phyloP scores from a whole-genome alignment of 2,113 vertebrate genomes.

The Aegotheles bennettii region DNA sequence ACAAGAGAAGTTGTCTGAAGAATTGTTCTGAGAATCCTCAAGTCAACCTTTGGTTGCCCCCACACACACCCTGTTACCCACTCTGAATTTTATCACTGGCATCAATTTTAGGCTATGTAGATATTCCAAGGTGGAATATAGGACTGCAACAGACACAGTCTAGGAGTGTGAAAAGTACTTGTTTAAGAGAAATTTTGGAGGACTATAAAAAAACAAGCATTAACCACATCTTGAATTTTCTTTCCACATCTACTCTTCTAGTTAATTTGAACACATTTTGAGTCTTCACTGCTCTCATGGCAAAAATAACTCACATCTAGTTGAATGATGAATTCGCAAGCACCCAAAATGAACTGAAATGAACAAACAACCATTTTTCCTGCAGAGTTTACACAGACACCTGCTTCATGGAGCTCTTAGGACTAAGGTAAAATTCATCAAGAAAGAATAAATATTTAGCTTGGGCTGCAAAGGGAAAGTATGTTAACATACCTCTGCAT shows the following conservation, averaged over 20 bases:
- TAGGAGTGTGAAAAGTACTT: not conserved
- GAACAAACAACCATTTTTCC: slow-evolving; percentile 6
- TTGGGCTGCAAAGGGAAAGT: not conserved
- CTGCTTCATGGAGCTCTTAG: not conserved
- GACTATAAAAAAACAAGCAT: not conserved
- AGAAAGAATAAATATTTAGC: slow-evolving; percentile 43
- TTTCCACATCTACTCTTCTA: not conserved
- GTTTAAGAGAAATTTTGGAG: not conserved
- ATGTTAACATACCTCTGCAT: not conserved
- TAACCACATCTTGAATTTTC: not conserved
- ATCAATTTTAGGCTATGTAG: not conserved
- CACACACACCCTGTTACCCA: not conserved
- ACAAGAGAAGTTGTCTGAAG: not conserved
- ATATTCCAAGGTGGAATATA: not conserved
- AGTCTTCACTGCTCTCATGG: not conserved
- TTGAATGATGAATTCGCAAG: not conserved
- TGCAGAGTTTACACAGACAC: not conserved
- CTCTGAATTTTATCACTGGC: not conserved
- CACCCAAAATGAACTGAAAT: not conserved
- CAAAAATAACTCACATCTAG: not conserved
- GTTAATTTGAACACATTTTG: not conserved
- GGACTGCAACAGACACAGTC: not conserved
- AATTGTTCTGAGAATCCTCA: not conserved
- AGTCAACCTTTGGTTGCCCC: not conserved
- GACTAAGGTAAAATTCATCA: slow-evolving; percentile 1